Evolutionary conservation across 2,888 invertebrate genomes (phyloP).

Genomic region (Cryptocephalus primarius): DNA sequence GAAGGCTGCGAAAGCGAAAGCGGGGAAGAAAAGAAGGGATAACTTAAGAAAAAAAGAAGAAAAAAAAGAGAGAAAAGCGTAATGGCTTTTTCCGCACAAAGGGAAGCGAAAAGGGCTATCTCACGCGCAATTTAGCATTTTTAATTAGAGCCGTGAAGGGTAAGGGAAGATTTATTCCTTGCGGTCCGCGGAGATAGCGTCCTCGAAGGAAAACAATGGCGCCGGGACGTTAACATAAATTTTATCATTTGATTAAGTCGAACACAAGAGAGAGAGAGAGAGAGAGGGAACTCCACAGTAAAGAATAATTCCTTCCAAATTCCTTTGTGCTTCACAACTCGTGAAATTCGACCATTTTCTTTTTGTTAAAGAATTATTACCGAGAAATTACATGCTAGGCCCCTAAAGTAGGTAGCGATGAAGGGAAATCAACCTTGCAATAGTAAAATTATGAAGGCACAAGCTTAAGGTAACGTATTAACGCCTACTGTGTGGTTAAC

Average conservation of each 20-base stretch:
- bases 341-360: too few species aligned
- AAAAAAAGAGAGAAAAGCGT: conserved; percentile 12
- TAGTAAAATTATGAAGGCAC: too few species aligned
- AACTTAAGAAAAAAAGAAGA: not conserved
- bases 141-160: conserved; percentile 33
- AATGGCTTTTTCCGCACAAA: conserved; percentile 12
- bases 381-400: too few species aligned
- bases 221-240: conserved; percentile 10
- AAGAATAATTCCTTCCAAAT: not conserved
- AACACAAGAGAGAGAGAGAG: not conserved
- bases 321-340: not conserved
- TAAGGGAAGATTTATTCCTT: conserved; percentile 31
- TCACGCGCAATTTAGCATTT: conserved; percentile 37
- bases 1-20: too few species aligned
- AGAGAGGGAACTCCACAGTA: not conserved
- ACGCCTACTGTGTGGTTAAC: too few species aligned
- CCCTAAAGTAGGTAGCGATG: too few species aligned
- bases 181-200: conserved; percentile 18
- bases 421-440: too few species aligned
- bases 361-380: too few species aligned
- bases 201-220: conserved; percentile 10
- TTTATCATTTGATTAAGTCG: conserved; percentile 6
- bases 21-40: too few species aligned
- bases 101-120: conserved; percentile 22
- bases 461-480: too few species aligned